phyloP scores from a whole-genome alignment of 2,797 vertebrate species.

The Telmatherina bonti region DNA sequence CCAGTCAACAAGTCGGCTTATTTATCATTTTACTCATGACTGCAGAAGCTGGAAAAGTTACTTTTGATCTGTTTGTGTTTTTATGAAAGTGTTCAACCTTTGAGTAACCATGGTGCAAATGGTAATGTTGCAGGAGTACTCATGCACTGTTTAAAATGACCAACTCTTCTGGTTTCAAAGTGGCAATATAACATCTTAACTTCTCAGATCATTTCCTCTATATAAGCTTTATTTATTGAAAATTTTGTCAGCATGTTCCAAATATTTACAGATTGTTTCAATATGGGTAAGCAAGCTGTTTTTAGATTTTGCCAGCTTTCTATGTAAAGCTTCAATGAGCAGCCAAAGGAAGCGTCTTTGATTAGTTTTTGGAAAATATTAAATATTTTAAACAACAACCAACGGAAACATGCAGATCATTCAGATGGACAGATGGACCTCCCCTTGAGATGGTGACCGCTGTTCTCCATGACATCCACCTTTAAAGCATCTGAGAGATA shows the following conservation, averaged over 20 bases:
- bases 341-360: constrained; percentile 1
- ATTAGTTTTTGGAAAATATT: background rate
- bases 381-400: background rate
- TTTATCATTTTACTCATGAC: constrained; percentile 41
- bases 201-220: background rate
- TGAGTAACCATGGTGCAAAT: constrained; percentile 17
- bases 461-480: constrained; percentile 1
- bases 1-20: constrained; percentile 33
- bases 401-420: constrained; percentile 4
- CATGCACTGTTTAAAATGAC: background rate
- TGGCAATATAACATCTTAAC: too few species aligned
- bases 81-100: background rate
- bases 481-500: background rate
- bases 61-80: constrained; percentile 13
- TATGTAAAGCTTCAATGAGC: background rate
- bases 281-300: background rate
- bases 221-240: background rate
- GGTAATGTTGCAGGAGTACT: background rate
- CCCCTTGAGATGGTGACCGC: background rate
- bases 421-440: background rate
- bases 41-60: constrained; percentile 19
- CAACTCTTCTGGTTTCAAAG: background rate
- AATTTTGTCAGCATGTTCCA: background rate
- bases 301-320: background rate
- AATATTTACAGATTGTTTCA: background rate